Conservation (phyloP, 2,797 vertebrate species). For the Lindbergichthys nudifrons region DNA sequence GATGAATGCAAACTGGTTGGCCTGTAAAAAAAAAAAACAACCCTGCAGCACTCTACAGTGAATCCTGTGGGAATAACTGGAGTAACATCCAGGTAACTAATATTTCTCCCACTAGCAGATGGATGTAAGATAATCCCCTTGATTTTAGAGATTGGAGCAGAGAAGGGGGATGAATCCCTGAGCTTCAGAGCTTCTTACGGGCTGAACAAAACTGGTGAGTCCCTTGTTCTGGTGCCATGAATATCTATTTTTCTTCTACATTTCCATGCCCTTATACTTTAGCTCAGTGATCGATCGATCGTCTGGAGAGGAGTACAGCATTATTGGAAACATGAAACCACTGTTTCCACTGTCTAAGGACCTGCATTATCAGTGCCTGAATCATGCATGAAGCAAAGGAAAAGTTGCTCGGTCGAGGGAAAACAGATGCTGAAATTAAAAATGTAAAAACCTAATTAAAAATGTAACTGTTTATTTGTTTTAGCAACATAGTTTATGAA, state of each 20-base stretch:
- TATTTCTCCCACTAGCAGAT: slow-evolving; percentile 46
- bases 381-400: slow-evolving; percentile 2
- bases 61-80: slow-evolving; percentile 1
- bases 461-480: background rate
- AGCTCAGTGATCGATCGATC: slow-evolving; percentile 52
- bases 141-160: slow-evolving; percentile 49
- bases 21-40: background rate
- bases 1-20: background rate
- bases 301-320: slow-evolving; percentile 37
- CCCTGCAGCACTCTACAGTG: no score
- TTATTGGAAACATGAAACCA: slow-evolving; percentile 62
- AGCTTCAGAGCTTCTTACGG: slow-evolving; percentile 15
- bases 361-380: slow-evolving; percentile 9
- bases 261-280: slow-evolving; percentile 46
- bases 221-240: slow-evolving; percentile 21
- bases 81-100: slow-evolving; percentile 4
- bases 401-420: background rate
- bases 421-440: background rate
- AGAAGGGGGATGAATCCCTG: slow-evolving; percentile 20
- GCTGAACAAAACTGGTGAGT: slow-evolving; percentile 14
- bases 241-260: slow-evolving; percentile 48
- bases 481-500: background rate
- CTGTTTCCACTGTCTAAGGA: background rate
- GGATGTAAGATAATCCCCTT: slow-evolving; percentile 58
- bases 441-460: background rate